Base-by-base conservation (phyloP, 2,888 invertebrate genomes). In the Aelia acuminata region DNA sequence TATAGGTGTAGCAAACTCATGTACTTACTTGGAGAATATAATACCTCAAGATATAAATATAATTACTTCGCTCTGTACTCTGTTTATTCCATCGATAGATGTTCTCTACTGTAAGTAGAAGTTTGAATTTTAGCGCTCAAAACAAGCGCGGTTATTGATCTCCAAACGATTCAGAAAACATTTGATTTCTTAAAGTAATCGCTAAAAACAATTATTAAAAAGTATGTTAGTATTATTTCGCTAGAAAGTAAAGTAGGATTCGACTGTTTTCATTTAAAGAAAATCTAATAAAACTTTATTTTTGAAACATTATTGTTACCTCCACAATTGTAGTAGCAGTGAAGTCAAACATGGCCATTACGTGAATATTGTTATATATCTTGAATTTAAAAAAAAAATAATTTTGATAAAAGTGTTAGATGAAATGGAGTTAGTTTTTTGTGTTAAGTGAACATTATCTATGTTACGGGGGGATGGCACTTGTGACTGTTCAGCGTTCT, bases 401-500 rank as follows among this genome's bases (percentile, higher is more conserved):
- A 39, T 84, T 84, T 50, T 53, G 88, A 80, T 53, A 43, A 50
- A 35, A 84, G 84, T 39, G 48, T 50, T 84, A 31, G 87, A 20
- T 48, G 31, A 53, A 57, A 87, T 87, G 87, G 87, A 87, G 87
- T 70, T 87, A 43, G 87, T 87, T 87, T 87, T 63, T 87, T 63
- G 87, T 87, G 87, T 87, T 63, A 87, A 87, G 87, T 87, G 87
- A 87, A 70, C 48, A 22, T 20, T 63, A 70, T 70, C 53, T 31
- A 57, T 87, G 87, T 87, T 87, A 48, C 49, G 49, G 89, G 89
- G 90, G 85, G 85, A 95, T 95, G 95, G 95, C 95, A 92, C 93
- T 95, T 92, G 95, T 95, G 92, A 95, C 95, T 91, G 94, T 95
- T 92, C 95, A 95, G 92, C 94, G 95, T 92, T 95, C 95, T 91